Evolutionary conservation across 1,140 invertebrate genomes (phyloP), one percentile per base, ranked within the genome.

Genomic region (Caenorhabditis brenneri): DNA sequence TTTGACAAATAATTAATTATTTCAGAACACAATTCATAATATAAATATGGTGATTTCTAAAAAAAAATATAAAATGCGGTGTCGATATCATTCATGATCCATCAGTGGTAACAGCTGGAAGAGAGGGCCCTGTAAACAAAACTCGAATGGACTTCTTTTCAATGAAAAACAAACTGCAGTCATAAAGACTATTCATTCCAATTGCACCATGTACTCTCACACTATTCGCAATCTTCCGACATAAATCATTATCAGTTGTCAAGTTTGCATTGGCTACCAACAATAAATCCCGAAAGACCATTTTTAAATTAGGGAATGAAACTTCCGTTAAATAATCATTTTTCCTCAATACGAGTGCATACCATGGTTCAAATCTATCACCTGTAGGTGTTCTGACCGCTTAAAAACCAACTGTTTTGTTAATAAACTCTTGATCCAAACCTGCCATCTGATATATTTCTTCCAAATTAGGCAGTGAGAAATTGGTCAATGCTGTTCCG

Each of bases 371-470:
- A 15, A 33, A 36, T 65, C 0, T n/a, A n/a, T n/a, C 0, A 5
- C 4, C 10, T 7, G 29, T 19, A 33, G 0, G 2, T 5, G 12
- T 65, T 7, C 36, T 16, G 46, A 74, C 10, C 12, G n/a, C 65
- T 65, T 12, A 10, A 65, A 5, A 36, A 33, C 0, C n/a, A 7
- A 36, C 7, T 10, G 24, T 16, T 27, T 2, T 6, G 12, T 19
- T 65, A 65, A 27, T 24, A 10, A 10, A 74, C 2, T 33, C 16
- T n/a, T n/a, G n/a, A n/a, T n/a, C n/a, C n/a, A 22, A 7, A 74
- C 65, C 36, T 42, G 12, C 10, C 42, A 74, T 29, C 22, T 74
- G 65, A 74, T 74, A 74, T 10, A 74, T 74, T 42, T 42, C 65
- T 42, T 31, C 19, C 24, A 74, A 46, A 12, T 42, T 74, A 1